Percentiles rank a stretch among this genome's conserved stretches.
phyloP scores from a whole-genome alignment of 1,140 invertebrate species.

The Trichoplusia ni region DNA sequence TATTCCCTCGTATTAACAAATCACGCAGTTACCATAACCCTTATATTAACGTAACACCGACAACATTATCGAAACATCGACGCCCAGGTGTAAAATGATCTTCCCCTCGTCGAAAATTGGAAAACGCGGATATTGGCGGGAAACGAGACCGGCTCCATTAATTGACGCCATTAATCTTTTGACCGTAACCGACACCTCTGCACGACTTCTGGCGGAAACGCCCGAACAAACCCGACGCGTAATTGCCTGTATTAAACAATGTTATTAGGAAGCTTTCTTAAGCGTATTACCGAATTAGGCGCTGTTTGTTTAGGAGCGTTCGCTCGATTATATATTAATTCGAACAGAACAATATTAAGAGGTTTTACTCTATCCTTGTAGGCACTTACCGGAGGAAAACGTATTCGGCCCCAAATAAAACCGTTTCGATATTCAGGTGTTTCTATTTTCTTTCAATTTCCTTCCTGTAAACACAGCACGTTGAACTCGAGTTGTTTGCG shows the following conservation, averaged over 20 bases:
- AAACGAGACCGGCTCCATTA: constrained; percentile 48
- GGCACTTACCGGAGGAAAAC: background rate
- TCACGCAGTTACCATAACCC: constrained; percentile 1
- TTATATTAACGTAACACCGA: constrained; percentile 43
- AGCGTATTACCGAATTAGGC: background rate
- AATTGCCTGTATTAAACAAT: constrained; percentile 1
- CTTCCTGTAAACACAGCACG: constrained; percentile 12
- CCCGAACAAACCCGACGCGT: constrained; percentile 24
- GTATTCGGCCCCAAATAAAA: background rate
- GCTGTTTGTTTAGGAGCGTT: background rate
- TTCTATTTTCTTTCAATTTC: constrained; percentile 31
- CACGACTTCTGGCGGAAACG: constrained; percentile 38
- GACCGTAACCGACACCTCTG: constrained; percentile 47
- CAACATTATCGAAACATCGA: constrained; percentile 38
- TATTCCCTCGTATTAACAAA: background rate
- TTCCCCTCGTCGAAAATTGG: constrained; percentile 37
- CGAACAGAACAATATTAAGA: background rate
- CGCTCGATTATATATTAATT: background rate
- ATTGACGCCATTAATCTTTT: constrained; percentile 65
- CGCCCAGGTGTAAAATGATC: constrained; percentile 45
- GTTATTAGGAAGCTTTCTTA: constrained; percentile 3
- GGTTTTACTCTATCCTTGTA: background rate
- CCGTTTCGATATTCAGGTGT: background rate
- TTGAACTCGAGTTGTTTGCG: constrained; percentile 10
- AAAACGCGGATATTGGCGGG: constrained; percentile 40